These are phyloP conservation scores for Moxostoma hubbsi DNA, from an alignment of 2,797 vertebrate species.

Conservation along the genomic window DNA sequence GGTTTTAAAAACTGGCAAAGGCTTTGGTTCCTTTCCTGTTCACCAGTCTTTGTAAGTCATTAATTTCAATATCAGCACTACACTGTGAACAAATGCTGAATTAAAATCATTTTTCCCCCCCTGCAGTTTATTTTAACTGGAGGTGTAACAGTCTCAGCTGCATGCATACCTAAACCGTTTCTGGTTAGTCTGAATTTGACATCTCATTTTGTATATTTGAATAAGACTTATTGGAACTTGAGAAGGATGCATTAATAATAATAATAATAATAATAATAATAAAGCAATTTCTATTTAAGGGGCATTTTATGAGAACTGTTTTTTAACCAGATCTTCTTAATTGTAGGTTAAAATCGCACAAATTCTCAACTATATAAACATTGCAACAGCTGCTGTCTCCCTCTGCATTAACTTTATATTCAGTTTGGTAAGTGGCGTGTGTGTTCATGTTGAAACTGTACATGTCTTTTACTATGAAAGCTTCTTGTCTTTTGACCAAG, in stretches of 20 bases:
- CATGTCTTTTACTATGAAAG: no score
- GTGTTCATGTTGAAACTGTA: no score
- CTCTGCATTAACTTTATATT: neutral
- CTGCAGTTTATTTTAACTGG: neutral
- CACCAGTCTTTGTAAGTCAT: neutral
- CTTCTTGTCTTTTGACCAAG: no score
- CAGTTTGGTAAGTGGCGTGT: neutral
- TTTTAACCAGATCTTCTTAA: neutral
- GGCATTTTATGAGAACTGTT: neutral
- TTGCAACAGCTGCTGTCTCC: neutral
- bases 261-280: no score
- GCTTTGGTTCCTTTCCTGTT: neutral
- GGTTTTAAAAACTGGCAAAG: neutral
- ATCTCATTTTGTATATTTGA: neutral
- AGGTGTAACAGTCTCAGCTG: neutral
- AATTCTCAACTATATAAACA: neutral
- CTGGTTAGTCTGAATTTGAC: neutral
- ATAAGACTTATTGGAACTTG: neutral
- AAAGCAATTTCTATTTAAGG: neutral
- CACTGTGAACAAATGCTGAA: neutral
- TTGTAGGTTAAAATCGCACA: neutral
- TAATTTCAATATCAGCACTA: neutral
- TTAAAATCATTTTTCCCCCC: neutral
- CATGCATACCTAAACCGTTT: neutral
- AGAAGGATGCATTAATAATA: neutral